These are phyloP conservation scores for Phasia obesa DNA, from an alignment of 2,888 invertebrate genomes.

Conservation along the genomic window DNA sequence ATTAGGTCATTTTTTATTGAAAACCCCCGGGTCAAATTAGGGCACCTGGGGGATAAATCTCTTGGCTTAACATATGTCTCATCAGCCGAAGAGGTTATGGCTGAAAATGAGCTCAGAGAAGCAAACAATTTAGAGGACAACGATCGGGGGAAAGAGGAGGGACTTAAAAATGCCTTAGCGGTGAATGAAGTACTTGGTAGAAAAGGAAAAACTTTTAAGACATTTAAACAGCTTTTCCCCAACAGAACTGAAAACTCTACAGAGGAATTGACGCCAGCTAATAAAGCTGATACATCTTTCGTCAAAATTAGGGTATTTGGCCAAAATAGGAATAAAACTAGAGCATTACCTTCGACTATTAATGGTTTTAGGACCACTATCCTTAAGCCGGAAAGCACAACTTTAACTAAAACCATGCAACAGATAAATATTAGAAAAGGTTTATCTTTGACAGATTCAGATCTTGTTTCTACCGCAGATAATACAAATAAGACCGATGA, in stretches of 20 bases:
- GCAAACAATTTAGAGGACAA: not conserved
- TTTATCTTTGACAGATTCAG: not conserved
- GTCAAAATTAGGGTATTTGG: not conserved
- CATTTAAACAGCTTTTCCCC: not conserved
- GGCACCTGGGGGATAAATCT: conserved; percentile 77
- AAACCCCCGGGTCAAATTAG: conserved; percentile 79
- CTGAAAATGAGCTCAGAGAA: conserved; percentile 62
- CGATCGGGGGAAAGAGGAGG: conserved; percentile 3
- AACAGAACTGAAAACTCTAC: no score
- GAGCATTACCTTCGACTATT: not conserved
- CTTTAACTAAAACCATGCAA: not conserved
- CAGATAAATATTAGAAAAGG: no score
- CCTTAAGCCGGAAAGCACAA: not conserved
- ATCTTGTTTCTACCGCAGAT: not conserved
- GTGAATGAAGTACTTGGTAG: not conserved
- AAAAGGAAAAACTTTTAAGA: conserved; percentile 33
- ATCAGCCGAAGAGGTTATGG: conserved; percentile 71
- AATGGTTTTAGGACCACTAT: not conserved
- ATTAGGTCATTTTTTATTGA: conserved; percentile 79
- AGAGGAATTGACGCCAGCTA: not conserved
- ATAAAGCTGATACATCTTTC: not conserved
- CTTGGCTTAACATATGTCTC: conserved; percentile 61
- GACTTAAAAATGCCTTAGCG: conserved; percentile 17
- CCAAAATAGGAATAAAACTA: not conserved
- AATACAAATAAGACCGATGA: not conserved